Conservation (phyloP, 2,797 vertebrate genomes). For the Luscinia luscinia region DNA sequence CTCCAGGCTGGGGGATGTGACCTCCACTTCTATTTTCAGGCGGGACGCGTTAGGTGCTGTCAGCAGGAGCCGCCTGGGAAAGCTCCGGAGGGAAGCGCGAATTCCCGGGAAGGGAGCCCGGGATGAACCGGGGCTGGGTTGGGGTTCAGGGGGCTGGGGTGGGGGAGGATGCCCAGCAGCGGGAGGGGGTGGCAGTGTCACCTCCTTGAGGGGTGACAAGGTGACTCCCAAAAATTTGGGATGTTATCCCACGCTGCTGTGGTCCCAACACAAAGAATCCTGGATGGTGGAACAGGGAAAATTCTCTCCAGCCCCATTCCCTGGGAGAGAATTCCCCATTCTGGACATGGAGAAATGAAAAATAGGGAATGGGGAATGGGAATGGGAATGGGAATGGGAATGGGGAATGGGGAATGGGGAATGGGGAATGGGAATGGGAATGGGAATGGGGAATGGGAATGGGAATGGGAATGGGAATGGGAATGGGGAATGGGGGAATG, state of each 20-base stretch:
- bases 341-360: fast-evolving
- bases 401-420: too few species aligned
- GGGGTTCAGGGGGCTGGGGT: background rate
- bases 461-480: too few species aligned
- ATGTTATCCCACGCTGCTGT: background rate
- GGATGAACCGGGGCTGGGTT: background rate
- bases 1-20: background rate
- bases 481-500: too few species aligned
- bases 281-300: background rate
- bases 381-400: too few species aligned
- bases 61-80: background rate
- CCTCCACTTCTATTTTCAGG: background rate
- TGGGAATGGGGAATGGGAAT: too few species aligned
- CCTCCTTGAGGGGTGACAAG: background rate
- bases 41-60: background rate
- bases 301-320: background rate
- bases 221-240: background rate
- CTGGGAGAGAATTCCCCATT: background rate
- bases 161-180: fast-evolving
- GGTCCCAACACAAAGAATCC: background rate
- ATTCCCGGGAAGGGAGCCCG: background rate
- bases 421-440: too few species aligned
- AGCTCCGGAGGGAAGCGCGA: background rate
- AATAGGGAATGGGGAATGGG: too few species aligned
- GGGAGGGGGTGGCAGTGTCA: background rate